Evolutionary conservation across 92 coral and sea anemone genomes (phyloP), one percentile per base, ranked within the genome.

Genomic region (Bergia sp.): DNA sequence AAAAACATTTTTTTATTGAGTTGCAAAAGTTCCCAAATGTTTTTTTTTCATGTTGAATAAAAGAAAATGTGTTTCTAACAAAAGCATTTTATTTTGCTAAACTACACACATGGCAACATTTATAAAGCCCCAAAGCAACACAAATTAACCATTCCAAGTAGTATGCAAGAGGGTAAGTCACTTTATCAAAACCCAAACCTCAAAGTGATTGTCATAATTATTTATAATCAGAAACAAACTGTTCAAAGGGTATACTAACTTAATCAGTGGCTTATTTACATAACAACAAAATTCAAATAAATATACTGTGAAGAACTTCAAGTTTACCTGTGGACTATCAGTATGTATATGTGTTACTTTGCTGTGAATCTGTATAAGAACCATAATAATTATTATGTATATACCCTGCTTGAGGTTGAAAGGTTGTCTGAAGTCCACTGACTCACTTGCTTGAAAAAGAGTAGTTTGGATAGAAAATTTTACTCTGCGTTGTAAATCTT

Each of bases 381-480:
- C 88, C 88, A 43, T 43, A 85, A 86, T 76, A 75, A 86, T 55
- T 86, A 58, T 86, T 53, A 74, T 76, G 82, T 55, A 86, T 76
- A 37, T 53, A 74, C 45, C 40, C 81, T 86, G 74, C 89, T 42
- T 72, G 81, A 86, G 81, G 53, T 86, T 85, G 69, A 69, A 86
- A 20, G 81, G 73, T 76, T 75, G 82, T 75, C 89, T 73, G 82
- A 39, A 45, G 76, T 76, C 77, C 39, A 53, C 69, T 86, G 73
- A 75, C 61, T 42, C 73, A 50, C 39, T 86, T 61, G 81, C 90
- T 64, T 90, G 92, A 43, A 79, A 90, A 67, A 91, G 85, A n/a
- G 93, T 91, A 69, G 89, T 82, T 80, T 91, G 89, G 61, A 89
- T 82, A 66, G 91, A 87, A 88, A 88, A 88, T 67, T 91, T 91